Percentiles rank a stretch among this genome's conserved stretches.
Evolutionary conservation across 2,797 vertebrate genomes (phyloP).

Genomic region (Enteromius anoplus): DNA sequence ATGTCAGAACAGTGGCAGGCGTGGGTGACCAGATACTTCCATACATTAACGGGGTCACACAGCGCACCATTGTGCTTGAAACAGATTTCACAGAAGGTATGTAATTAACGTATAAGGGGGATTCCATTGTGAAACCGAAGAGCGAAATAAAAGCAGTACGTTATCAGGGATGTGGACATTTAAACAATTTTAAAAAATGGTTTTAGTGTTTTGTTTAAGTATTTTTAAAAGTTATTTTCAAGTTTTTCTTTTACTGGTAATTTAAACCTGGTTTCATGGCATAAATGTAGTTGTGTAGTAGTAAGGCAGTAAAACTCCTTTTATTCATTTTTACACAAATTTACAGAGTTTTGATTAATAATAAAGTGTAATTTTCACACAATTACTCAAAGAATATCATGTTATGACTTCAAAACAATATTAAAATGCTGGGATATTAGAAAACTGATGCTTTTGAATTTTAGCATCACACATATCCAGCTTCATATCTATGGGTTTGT

Average conservation of each 20-base stretch:
- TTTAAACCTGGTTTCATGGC: too few relatives aligned
- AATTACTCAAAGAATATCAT: too few relatives aligned
- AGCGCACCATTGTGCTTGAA: constrained; percentile 87
- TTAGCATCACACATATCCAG: too few relatives aligned
- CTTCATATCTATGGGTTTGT: too few relatives aligned
- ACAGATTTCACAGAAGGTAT: constrained; percentile 93
- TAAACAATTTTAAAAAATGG: not conserved
- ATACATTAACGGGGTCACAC: constrained; percentile 87
- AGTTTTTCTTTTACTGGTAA: not conserved
- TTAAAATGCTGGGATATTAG: too few relatives aligned
- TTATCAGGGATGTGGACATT: not conserved
- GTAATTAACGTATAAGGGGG: constrained; percentile 74
- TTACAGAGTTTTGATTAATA: too few relatives aligned
- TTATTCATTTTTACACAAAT: too few relatives aligned
- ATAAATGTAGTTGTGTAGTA: too few relatives aligned
- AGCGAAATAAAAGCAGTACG: not conserved
- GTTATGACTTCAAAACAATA: too few relatives aligned
- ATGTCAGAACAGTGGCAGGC: constrained; percentile 81
- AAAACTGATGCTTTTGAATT: too few relatives aligned
- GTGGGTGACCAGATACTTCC: constrained; percentile 82
- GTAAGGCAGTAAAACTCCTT: too few relatives aligned
- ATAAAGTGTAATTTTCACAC: too few relatives aligned
- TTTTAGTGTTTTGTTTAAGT: not conserved
- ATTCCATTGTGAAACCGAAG: constrained; percentile 20
- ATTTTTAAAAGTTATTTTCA: not conserved